Base-by-base conservation (phyloP, 2,888 invertebrate genomes). In the Dicyrtoma fusca region DNA sequence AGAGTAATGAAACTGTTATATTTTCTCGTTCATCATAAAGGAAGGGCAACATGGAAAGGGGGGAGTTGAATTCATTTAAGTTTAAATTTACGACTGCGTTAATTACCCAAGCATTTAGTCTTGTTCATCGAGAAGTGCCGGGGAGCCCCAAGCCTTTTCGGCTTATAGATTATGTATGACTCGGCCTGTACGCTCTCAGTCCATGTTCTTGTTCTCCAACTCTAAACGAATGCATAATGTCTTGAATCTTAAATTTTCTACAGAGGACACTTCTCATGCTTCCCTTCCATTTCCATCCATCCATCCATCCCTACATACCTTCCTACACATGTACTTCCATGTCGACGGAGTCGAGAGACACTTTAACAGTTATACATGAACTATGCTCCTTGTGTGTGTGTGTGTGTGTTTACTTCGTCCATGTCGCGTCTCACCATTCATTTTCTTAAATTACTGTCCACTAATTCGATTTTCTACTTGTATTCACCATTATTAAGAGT, bases 31-130 rank as follows among this genome's bases (percentile, higher is more conserved):
- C 73, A 70, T 74, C 76, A 74, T 73, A 74, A 73, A 73, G 74
- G 72, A 62, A 72, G 73, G 63, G 62, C 59, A 45, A 79, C 79
- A 79, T 76, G 79, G 66, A 79, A 79, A 74, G 73, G 79, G 79
- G 76, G 76, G 77, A 79, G 79, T 75, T 77, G 77, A 73, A 79
- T 77, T 77, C 77, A 79, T 79, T 78, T 76, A 74, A 72, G 64
- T 74, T 72, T 74, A 75, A 76, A 79, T 79, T 79, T 79, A 79
- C 75, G 77, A 75, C 79, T 77, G 73, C 73, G 74, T 77, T 79
- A 79, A 79, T 79, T 79, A 77, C 77, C 75, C 76, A 45, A 57
- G 21, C 57, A 68, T 68, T 68, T 68, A 68, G 57, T 59, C 6
- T 68, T 45, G 45, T 59, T 44, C 26, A 44, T 49, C 49, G 19